Base-by-base conservation (phyloP, 2,888 invertebrate genomes). In the Koerneria pararmatus region DNA sequence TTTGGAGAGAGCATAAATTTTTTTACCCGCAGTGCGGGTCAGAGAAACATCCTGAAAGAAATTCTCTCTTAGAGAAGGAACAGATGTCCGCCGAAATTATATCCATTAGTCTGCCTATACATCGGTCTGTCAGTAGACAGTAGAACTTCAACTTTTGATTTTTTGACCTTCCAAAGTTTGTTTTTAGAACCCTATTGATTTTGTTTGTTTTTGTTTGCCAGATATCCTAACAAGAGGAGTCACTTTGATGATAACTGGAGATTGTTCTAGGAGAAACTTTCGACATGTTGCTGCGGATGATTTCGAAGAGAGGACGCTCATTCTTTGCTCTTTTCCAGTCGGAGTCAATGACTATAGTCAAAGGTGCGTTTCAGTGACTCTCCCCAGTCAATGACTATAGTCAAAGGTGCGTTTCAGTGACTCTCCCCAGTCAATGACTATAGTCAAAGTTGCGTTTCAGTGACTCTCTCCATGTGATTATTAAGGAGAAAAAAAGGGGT, bases 291-390 rank as follows among this genome's bases (percentile, higher is more conserved):
- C 85, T 97, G 31, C 46, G 93, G 85, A 89, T 97, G 89, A 95
- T 97, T 1, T 93, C 98, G 3, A 89, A 90, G 63, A 88, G 91
- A 74, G 97, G 97, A 5, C 88, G 95, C 66, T 89, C 90, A 69
- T 87, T 98, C 27, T 98, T 95, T 84, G 90, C 91, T 83, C 87
- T 98, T 51, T 95, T 95, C 85, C 91, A 91, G 88, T 91, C 90
- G 80, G 94, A 94, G 1, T 97, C 95, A 3, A 88, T 95, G 88
- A 95, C 98, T 0, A 93, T 98, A 71, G 93, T 98, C 1, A 97
- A 98, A 86, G 97, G 97, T 48, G 34, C 29, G 56, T n/a, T 37
- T 22, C 46, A 46, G 15, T n/a, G 46, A 46, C 46, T 46, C n/a
- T 46, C 19, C n/a, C n/a, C 46, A 94, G 1, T 97, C 95, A 3